Base-by-base conservation (phyloP, 2,888 invertebrate species). In the Bimastos eiseni region DNA sequence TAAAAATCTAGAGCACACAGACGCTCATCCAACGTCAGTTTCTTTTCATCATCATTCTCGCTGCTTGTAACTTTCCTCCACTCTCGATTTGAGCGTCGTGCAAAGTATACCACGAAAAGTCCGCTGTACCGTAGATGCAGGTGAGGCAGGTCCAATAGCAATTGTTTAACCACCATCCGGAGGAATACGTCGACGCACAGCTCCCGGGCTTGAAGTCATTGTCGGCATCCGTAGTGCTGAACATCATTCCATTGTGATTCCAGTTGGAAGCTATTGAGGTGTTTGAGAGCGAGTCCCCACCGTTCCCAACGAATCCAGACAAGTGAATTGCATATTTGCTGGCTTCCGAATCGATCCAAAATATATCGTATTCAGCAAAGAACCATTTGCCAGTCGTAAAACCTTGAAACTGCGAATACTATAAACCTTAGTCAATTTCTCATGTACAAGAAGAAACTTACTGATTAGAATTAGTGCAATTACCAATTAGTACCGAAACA, bases 291-390 rank as follows among this genome's bases (percentile, higher is more conserved):
- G 70, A 70, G 70, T 70, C 70, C 8, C 70, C 70, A 13, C 30
- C 70, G n/a, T 70, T 70, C 70, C 70, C 70, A 70, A 70, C 70
- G 70, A n/a, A 70, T 70, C 70, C 70, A 70, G 70, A 30, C 70
- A n/a, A 30, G n/a, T 70, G 70, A 70, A 70, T 70, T 4, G 70
- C n/a, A 8, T 70, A 70, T 4, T 3, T n/a, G 70, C n/a, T 70
- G 13, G 70, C n/a, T 70, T 70, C 70, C 8, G 70, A 70, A n/a
- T n/a, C 70, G 70, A 70, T 17, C 0, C 17, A 70, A 11, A 70
- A 70, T 11, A 0, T n/a, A 8, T 30, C 6, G 70, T 70, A 70
- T 70, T 70, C 70, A 70, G n/a, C 70, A 11, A n/a, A 70, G 70
- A 70, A 70, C 70, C 70, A 70, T 70, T 70, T 70, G 30, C 70